Evolutionary conservation across 1,140 invertebrate species (phyloP), one percentile per base, ranked within the genome.

Genomic region (Bactericera cockerelli): DNA sequence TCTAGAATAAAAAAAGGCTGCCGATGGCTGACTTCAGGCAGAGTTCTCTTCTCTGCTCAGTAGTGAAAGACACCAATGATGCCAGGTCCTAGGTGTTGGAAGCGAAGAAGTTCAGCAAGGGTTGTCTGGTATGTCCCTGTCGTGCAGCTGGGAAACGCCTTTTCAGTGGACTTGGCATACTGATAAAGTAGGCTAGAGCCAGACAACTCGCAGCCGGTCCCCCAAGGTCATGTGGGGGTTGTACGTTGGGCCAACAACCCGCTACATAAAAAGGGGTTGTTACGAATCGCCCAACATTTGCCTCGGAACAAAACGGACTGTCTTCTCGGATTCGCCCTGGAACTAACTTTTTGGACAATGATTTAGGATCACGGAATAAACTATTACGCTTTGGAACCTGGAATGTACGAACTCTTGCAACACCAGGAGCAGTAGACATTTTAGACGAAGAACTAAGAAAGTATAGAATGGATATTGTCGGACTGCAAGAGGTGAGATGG

Each of bases 401-500:
- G 61, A 63, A 64, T 55, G 57, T 63, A 56, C 28, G 59, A n/a
- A 64, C 28, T 25, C 24, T 63, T 14, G 33, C 31, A 14, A 57
- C 28, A 38, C 57, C 60, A 39, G 58, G 61, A 19, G 57, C 26
- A 56, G 19, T 39, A 25, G 53, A 55, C 33, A 63, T 42, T 19
- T 26, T 64, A 36, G 24, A 22, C 26, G 49, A 56, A 38, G 59
- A 64, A 63, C 31, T 64, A 22, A 22, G 39, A 24, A 57, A 54
- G 26, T 63, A 63, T 56, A 56, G 57, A 10, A 16, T 58, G 16
- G 42, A 63, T 54, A 42, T 63, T 42, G 62, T 63, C 16, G 62
- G 59, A 19, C 36, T 64, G 36, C 62, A 64, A 58, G 62, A 63
- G 55, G 62, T 56, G 36, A 53, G 61, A 59, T 61, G 57, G 62